Base-by-base conservation (phyloP, 2,888 invertebrate species). In the Fragum sueziense region DNA sequence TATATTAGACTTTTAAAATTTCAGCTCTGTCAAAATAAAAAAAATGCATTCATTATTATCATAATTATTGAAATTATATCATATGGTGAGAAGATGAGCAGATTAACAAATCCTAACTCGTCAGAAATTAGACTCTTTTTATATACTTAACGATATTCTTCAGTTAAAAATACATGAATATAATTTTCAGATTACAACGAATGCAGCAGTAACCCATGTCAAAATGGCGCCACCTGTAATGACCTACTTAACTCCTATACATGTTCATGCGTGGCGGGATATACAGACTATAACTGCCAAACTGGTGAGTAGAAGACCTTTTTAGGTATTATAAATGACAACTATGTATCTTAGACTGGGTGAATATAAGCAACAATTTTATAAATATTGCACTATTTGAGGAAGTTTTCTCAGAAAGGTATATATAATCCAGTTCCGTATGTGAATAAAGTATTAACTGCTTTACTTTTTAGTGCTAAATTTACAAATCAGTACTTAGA, bases 161-260 rank as follows among this genome's bases (percentile, higher is more conserved):
- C 41, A 11, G 41, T 41, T 41, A 11, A 11, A 11, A 9, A 41
- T 41, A 41, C 17, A n/a, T n/a, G n/a, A n/a, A n/a, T n/a, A n/a
- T 11, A n/a, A 7, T 22, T 54, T 17, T 17, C 54, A 54, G 54
- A 54, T 54, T 17, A 7, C 22, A 54, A 54, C 22, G 54, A 11
- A 54, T 54, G 54, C 22, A 22, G 7, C 11, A n/a, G 17, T 11
- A 22, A 54, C 22, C 54, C 54, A 17, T 54, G 54, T n/a, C 54
- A 54, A 22, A 54, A 54, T n/a, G 54, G 54, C 17, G 54, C 54
- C 54, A 54, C 54, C 7, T 54, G 54, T 22, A 54, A 54, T 54
- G 54, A 54, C 22, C 54, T 54, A 22, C 7, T 54, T 22, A 54
- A 54, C 7, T 6, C 7, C 7, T 54, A 54, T 22, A 54, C 11